Conservation (phyloP, 2,888 invertebrate genomes). For the Bugula neritina region DNA sequence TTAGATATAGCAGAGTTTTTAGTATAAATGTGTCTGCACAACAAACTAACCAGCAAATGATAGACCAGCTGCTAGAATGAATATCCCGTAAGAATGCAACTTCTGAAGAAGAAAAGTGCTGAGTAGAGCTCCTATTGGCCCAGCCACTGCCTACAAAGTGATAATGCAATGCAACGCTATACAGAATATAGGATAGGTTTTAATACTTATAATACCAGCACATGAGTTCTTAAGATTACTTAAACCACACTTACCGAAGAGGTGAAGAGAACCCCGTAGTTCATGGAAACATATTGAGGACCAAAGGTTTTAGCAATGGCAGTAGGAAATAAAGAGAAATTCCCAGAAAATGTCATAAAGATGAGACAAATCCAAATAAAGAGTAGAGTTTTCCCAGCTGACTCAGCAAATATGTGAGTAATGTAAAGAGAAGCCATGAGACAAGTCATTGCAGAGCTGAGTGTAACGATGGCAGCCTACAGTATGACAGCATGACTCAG, state of each 20-base stretch:
- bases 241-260: slow-evolving; percentile 32
- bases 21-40: too few relatives aligned
- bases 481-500: not conserved
- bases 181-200: too few relatives aligned
- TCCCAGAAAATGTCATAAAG: slow-evolving; percentile 39
- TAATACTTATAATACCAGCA: too few relatives aligned
- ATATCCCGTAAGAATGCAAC: slow-evolving; percentile 35
- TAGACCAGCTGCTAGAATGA: slow-evolving; percentile 30
- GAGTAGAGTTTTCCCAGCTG: slow-evolving; percentile 40
- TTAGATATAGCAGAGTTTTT: too few relatives aligned
- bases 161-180: not conserved
- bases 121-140: slow-evolving; percentile 34
- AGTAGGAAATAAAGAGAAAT: slow-evolving; percentile 43
- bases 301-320: slow-evolving; percentile 41
- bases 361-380: slow-evolving; percentile 47
- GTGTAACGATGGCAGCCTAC: slow-evolving; percentile 34
- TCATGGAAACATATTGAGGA: slow-evolving; percentile 35
- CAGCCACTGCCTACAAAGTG: slow-evolving; percentile 36
- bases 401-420: slow-evolving; percentile 28
- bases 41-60: not conserved
- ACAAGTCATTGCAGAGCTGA: slow-evolving; percentile 34
- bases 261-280: slow-evolving; percentile 38
- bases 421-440: slow-evolving; percentile 36
- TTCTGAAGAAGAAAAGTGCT: slow-evolving; percentile 31
- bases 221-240: too few relatives aligned